phyloP scores from a whole-genome alignment of 2,888 invertebrate genomes.

The Dendrolimus pini region DNA sequence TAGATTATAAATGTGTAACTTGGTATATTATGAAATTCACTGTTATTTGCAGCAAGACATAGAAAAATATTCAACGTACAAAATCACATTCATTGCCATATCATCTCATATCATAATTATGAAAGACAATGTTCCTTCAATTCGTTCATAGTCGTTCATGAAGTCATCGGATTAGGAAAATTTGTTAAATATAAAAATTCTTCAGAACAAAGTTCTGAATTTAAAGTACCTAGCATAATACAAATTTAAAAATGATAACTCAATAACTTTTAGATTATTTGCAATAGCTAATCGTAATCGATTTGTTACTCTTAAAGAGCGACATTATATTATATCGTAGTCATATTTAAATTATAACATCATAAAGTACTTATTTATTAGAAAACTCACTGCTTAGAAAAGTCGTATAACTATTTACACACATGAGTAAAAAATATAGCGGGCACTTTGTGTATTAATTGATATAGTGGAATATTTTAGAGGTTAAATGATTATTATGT shows the following conservation, averaged over 20 bases:
- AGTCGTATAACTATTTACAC: constrained; percentile 52
- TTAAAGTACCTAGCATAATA: too few relatives aligned
- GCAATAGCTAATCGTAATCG: too few relatives aligned
- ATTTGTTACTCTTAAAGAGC: background rate
- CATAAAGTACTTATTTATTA: constrained; percentile 3
- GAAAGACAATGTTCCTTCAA: constrained; percentile 23
- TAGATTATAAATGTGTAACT: background rate
- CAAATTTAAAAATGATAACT: too few relatives aligned
- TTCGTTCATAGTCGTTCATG: constrained; percentile 15
- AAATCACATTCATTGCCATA: constrained; percentile 65
- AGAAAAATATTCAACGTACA: constrained; percentile 36
- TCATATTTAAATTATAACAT: background rate
- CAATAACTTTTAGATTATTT: too few relatives aligned
- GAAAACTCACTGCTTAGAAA: constrained; percentile 32
- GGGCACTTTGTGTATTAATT: constrained; percentile 55
- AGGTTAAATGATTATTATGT: constrained; percentile 36
- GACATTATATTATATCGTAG: constrained; percentile 7
- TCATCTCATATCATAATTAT: constrained; percentile 59
- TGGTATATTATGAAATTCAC: background rate
- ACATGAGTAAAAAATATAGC: constrained; percentile 44
- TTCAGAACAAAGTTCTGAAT: background rate
- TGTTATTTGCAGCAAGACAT: constrained; percentile 17
- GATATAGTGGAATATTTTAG: constrained; percentile 46
- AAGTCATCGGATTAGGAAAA: too few relatives aligned
- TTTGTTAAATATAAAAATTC: too few relatives aligned